A percentile compares a stretch with the other conserved stretches of the same genome.
Conservation (phyloP, 2,888 invertebrate genomes). For the Tipula helvola region DNA sequence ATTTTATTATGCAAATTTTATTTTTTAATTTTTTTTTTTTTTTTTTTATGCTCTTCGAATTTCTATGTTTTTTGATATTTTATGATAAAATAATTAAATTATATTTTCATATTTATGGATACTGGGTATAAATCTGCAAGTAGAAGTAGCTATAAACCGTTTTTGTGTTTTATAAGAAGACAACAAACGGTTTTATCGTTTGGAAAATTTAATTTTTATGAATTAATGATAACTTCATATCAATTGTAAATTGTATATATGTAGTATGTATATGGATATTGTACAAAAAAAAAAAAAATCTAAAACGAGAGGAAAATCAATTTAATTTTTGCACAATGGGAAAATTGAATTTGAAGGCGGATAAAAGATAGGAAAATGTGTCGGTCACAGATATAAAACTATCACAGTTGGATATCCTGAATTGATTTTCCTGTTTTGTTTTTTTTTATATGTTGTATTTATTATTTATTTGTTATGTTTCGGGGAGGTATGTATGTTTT, state of each 20-base stretch:
- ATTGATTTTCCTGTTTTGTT: neutral
- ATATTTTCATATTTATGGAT: neutral
- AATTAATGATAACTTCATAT: neutral
- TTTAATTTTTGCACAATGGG: neutral
- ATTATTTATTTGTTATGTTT: neutral
- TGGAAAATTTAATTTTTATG: neutral
- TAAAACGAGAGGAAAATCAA: neutral
- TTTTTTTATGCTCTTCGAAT: neutral
- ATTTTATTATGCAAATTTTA: neutral
- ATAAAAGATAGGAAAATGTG: conserved; percentile 18
- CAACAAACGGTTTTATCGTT: neutral
- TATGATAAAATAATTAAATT: neutral
- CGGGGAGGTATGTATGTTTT: neutral
- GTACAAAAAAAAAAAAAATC: neutral
- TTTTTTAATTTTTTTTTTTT: no score
- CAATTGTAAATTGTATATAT: neutral
- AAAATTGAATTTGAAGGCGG: neutral
- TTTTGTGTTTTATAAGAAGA: neutral
- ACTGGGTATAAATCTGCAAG: neutral
- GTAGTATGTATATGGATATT: no score
- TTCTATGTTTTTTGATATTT: neutral
- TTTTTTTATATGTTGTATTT: neutral
- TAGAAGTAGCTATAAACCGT: no score
- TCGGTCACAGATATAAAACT: conserved; percentile 23
- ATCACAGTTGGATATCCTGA: conserved; percentile 20